phyloP scores from a whole-genome alignment of 2,797 vertebrate species.

The Rhabdomys pumilio region DNA sequence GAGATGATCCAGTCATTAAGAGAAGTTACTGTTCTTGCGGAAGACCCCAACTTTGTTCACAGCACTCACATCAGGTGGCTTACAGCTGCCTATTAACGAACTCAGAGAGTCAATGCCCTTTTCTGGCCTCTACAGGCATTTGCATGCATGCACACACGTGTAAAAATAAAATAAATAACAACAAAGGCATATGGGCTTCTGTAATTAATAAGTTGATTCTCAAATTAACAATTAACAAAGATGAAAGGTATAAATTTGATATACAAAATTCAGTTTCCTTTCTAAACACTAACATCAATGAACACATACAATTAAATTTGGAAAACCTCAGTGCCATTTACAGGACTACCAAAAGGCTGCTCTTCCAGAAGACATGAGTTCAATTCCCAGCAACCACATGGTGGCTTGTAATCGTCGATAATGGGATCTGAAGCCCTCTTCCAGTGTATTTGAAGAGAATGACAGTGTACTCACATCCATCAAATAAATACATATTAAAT shows the following conservation, averaged over 20 bases:
- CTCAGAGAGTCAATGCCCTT: background rate
- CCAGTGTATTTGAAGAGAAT: background rate
- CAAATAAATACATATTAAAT: background rate
- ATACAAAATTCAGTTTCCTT: background rate
- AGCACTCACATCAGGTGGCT: background rate
- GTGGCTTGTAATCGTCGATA: background rate
- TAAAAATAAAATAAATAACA: background rate
- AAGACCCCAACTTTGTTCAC: background rate
- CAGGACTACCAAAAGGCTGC: background rate
- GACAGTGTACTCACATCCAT: background rate
- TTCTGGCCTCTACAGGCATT: background rate
- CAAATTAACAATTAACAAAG: background rate
- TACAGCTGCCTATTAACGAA: background rate
- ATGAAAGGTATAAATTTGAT: background rate
- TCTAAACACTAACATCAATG: background rate
- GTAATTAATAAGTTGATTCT: background rate
- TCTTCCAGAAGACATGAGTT: background rate
- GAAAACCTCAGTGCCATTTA: background rate
- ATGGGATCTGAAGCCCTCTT: background rate
- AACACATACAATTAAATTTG: background rate
- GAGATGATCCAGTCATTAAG: background rate
- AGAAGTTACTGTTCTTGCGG: background rate
- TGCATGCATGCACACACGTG: background rate
- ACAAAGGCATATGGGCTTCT: background rate
- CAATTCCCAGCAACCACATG: background rate